phyloP scores from a whole-genome alignment of 2,113 vertebrate genomes.

The Ibidorhyncha struthersii region DNA sequence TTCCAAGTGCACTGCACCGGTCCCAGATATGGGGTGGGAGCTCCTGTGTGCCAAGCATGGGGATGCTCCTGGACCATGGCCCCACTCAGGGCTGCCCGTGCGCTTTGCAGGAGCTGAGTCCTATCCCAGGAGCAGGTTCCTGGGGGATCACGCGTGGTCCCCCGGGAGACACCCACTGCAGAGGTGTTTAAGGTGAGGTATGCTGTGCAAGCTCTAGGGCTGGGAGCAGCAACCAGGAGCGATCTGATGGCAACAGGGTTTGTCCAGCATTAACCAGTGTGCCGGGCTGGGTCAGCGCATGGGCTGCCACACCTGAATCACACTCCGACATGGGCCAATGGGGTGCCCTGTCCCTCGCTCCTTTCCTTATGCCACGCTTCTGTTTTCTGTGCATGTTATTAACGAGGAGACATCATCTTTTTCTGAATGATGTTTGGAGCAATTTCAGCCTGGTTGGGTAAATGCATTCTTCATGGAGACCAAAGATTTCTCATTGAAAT shows the following conservation, averaged over 20 bases:
- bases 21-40: fast-evolving
- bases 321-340: fast-evolving
- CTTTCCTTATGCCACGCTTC: not conserved
- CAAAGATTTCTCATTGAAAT: not conserved
- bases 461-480: not conserved
- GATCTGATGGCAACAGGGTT: not conserved
- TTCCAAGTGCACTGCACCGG: not conserved
- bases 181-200: not conserved
- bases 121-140: not conserved
- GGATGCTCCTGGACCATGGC: fast-evolving
- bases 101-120: not conserved
- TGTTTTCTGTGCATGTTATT: not conserved
- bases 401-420: not conserved
- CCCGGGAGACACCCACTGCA: not conserved
- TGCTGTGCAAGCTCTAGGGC: not conserved
- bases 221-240: not conserved
- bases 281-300: not conserved
- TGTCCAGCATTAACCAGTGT: not conserved
- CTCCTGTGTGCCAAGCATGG: not conserved
- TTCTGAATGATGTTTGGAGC: not conserved
- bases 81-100: fast-evolving
- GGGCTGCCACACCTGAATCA: not conserved
- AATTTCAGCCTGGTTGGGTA: not conserved
- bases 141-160: not conserved
- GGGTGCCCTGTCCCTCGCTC: fast-evolving